These are phyloP conservation scores for Chelonia mydas DNA, from an alignment of 2,797 vertebrate species.

Conservation along the genomic window DNA sequence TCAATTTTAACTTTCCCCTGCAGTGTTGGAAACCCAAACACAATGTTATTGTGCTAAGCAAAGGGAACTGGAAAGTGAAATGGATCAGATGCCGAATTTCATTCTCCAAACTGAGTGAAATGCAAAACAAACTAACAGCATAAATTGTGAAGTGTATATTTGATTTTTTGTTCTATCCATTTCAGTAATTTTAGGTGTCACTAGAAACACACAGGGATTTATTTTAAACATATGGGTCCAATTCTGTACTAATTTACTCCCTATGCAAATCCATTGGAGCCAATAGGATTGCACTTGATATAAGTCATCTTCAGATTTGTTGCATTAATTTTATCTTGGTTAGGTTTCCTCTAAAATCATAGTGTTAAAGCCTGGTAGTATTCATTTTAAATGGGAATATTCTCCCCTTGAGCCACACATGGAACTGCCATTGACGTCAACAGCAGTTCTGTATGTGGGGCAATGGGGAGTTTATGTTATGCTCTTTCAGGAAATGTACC, in stretches of 20 bases:
- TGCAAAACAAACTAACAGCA: conserved; percentile 5
- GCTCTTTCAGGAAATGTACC: background rate
- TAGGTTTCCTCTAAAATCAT: background rate
- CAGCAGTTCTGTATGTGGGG: background rate
- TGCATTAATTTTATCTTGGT: background rate
- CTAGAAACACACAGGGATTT: background rate
- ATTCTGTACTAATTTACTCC: background rate
- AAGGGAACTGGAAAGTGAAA: background rate
- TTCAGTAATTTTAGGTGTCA: background rate
- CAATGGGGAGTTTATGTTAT: background rate
- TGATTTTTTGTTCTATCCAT: background rate
- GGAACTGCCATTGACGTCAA: background rate
- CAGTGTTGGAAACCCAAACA: background rate
- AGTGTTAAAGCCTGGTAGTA: background rate
- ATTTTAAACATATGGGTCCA: background rate
- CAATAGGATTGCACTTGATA: background rate
- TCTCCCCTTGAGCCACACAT: background rate
- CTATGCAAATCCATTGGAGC: background rate
- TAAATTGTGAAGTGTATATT: background rate
- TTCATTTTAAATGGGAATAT: background rate
- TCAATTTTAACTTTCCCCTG: background rate
- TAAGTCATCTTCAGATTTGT: background rate
- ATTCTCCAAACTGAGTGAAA: background rate
- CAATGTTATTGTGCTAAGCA: background rate
- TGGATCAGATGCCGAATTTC: background rate